Evolutionary conservation across 2,113 vertebrate species (phyloP).

Genomic region (Phyllopteryx taeniolatus): DNA sequence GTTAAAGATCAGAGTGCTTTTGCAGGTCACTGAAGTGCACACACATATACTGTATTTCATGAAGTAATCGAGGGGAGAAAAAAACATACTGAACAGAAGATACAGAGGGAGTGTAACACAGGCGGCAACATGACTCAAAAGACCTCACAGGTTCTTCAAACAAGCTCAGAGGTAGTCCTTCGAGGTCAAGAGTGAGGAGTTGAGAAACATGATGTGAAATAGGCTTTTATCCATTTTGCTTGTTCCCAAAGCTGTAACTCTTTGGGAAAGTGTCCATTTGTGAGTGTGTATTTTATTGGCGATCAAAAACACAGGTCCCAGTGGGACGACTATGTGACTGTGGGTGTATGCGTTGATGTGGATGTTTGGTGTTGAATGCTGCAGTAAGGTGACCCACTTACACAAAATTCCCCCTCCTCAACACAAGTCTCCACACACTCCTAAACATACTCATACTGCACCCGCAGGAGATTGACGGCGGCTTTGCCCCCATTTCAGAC

Average conservation of each 20-base stretch:
- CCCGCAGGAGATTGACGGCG: constrained; percentile 52
- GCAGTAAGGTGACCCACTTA: constrained; percentile 75
- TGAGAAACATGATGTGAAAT: constrained; percentile 21
- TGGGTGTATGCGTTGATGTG: constrained; percentile 45
- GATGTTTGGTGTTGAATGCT: constrained; percentile 55
- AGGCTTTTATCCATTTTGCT: not conserved
- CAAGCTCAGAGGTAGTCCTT: constrained; percentile 52
- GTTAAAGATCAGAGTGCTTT: constrained; percentile 67
- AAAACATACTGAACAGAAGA: not conserved
- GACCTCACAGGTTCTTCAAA: constrained; percentile 57
- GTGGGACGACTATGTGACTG: constrained; percentile 7
- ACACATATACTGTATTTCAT: constrained; percentile 1
- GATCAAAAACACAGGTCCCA: constrained; percentile 6
- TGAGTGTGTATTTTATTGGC: constrained; percentile 23
- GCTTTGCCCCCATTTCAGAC: constrained; percentile 69
- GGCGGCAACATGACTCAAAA: constrained; percentile 24
- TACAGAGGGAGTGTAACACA: not conserved
- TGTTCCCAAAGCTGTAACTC: constrained; percentile 8
- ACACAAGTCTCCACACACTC: constrained; percentile 29
- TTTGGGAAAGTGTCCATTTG: constrained; percentile 8
- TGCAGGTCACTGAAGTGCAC: constrained; percentile 41
- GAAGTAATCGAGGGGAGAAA: not conserved
- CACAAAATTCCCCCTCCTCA: constrained; percentile 37
- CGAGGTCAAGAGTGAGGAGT: constrained; percentile 49
- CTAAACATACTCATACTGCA: constrained; percentile 40